These are phyloP conservation scores for Hyperoplus lanceolatus DNA, from an alignment of 2,797 vertebrate species.

Conservation along the genomic window DNA sequence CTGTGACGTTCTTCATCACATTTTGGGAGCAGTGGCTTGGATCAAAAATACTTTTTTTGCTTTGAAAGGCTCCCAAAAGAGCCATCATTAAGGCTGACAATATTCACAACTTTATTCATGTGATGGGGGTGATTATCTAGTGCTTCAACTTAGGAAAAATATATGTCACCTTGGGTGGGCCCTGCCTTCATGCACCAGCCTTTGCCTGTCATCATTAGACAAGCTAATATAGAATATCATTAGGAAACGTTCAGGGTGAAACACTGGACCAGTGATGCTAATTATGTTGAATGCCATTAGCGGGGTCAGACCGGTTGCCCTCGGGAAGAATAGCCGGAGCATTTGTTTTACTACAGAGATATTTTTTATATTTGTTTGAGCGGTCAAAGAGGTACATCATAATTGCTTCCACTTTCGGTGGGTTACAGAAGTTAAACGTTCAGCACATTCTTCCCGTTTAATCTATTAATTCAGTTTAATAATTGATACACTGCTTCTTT, in stretches of 20 bases:
- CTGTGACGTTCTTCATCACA: slow-evolving; percentile 16
- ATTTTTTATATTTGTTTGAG: slow-evolving; percentile 25
- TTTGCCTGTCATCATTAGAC: slow-evolving; percentile 27
- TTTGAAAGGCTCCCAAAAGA: slow-evolving; percentile 39
- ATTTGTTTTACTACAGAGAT: slow-evolving; percentile 14
- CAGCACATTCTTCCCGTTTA: slow-evolving; percentile 76
- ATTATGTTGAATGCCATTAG: slow-evolving; percentile 55
- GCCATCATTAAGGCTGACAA: slow-evolving; percentile 18
- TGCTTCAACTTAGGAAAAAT: neutral
- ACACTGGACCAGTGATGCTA: slow-evolving; percentile 43
- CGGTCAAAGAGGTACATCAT: slow-evolving; percentile 67
- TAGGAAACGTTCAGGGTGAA: slow-evolving; percentile 22
- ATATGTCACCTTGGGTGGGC: slow-evolving; percentile 12
- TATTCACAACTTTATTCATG: slow-evolving; percentile 24
- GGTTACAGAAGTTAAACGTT: slow-evolving; percentile 80
- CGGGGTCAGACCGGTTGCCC: slow-evolving; percentile 36
- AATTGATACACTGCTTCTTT: slow-evolving; percentile 80
- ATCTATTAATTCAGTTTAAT: slow-evolving; percentile 86
- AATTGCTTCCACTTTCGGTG: slow-evolving; percentile 78
- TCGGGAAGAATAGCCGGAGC: slow-evolving; percentile 5
- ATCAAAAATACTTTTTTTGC: slow-evolving; percentile 22
- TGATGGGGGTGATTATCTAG: slow-evolving; percentile 24
- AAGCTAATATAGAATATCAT: slow-evolving; percentile 50
- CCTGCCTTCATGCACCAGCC: neutral
- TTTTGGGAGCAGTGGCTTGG: slow-evolving; percentile 10